phyloP scores from a whole-genome alignment of 2,797 vertebrate genomes.

The Calcarius lapponicus region DNA sequence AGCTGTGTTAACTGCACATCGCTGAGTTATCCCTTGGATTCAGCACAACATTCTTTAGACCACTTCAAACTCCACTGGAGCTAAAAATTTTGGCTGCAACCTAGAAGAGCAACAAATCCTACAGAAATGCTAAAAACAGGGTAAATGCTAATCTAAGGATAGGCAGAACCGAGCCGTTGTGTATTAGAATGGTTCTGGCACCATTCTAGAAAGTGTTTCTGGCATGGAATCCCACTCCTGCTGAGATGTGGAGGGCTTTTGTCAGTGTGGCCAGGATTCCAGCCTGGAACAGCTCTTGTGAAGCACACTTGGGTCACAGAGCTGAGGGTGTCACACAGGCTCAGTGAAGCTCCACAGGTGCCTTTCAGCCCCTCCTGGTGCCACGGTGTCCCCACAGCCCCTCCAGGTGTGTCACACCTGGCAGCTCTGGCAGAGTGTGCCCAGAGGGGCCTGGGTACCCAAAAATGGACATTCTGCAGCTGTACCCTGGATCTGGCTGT shows the following conservation, averaged over 20 bases:
- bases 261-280: background rate
- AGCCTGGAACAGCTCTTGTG: background rate
- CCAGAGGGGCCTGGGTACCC: background rate
- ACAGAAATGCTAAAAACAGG: background rate
- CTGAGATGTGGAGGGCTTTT: background rate
- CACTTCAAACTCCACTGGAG: background rate
- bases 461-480: background rate
- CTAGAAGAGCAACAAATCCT: background rate
- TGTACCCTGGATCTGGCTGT: rapidly evolving
- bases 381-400: background rate
- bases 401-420: background rate
- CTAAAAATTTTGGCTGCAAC: background rate
- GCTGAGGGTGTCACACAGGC: rapidly evolving
- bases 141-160: background rate
- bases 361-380: background rate
- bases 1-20: background rate
- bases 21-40: background rate
- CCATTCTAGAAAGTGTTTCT: background rate
- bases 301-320: background rate
- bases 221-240: background rate
- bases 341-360: background rate
- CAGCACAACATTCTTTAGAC: background rate
- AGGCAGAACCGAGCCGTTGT: background rate
- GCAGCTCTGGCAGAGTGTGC: rapidly evolving
- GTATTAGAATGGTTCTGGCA: background rate